Conservation (phyloP, 1,140 invertebrate species). For the Coelopa frigida region DNA sequence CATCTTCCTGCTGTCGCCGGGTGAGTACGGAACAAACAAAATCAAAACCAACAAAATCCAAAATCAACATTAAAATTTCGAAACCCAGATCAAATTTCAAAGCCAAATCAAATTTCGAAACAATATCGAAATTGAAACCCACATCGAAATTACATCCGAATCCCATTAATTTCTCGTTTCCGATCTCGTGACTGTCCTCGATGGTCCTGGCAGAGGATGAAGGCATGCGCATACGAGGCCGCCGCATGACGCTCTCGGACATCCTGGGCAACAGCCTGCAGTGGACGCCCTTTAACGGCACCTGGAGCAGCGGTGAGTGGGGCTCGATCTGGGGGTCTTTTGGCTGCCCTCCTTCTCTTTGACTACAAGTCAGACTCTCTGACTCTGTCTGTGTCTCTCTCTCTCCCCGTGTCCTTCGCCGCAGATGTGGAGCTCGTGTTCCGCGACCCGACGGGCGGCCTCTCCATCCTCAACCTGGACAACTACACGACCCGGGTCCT, state of each 20-base stretch:
- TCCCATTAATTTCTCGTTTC: constrained; percentile 1
- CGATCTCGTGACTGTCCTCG: constrained; percentile 1
- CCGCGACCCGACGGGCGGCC: constrained; percentile 60
- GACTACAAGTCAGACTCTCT: background rate
- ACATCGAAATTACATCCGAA: background rate
- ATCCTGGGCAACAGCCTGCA: constrained; percentile 57
- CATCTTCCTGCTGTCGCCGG: constrained; percentile 74
- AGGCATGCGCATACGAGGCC: constrained; percentile 57
- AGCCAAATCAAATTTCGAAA: background rate
- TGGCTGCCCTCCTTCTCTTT: background rate
- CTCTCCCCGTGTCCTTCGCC: background rate
- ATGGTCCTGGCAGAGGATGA: constrained; percentile 51
- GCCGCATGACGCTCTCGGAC: constrained; percentile 58
- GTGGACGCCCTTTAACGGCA: constrained; percentile 62
- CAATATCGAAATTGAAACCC: background rate
- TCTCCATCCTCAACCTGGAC: constrained; percentile 64
- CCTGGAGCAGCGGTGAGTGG: constrained; percentile 69
- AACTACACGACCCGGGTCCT: constrained; percentile 60
- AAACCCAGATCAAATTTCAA: background rate
- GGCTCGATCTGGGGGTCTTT: background rate
- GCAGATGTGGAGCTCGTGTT: constrained; percentile 60
- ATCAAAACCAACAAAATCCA: background rate
- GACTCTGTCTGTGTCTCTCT: background rate
- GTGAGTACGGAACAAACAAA: constrained; percentile 18
- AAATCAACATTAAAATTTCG: background rate